These are phyloP conservation scores for Morpho helenor DNA, from an alignment of 2,888 invertebrate species.

Conservation along the genomic window DNA sequence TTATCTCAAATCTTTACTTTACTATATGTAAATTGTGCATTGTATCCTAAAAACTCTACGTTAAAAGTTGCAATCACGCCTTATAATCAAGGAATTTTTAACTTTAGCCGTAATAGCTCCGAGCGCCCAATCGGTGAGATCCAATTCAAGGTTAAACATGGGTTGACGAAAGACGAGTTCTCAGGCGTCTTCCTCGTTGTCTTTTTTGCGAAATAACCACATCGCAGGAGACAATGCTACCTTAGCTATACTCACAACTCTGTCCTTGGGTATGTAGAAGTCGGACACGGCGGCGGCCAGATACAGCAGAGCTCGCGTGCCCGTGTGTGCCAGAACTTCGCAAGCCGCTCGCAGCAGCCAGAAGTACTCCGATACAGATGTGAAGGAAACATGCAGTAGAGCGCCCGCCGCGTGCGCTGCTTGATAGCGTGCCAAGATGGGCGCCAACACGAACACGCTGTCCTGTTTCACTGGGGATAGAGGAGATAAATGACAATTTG, in stretches of 20 bases:
- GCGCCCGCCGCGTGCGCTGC: conserved; percentile 86
- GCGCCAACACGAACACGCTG: conserved; percentile 85
- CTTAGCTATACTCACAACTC: conserved; percentile 84
- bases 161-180: too few relatives aligned
- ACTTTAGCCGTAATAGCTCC: too few relatives aligned
- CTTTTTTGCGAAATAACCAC: background rate
- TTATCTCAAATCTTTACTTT: background rate
- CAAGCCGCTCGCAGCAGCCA: conserved; percentile 92
- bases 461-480: conserved; percentile 81
- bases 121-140: too few relatives aligned
- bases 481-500: too few relatives aligned
- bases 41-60: too few relatives aligned
- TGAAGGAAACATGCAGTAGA: conserved; percentile 88
- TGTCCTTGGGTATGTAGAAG: conserved; percentile 96
- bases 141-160: too few relatives aligned
- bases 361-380: conserved; percentile 94
- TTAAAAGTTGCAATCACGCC: too few relatives aligned
- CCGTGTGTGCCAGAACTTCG: conserved; percentile 84
- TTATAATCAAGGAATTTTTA: too few relatives aligned
- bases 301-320: conserved; percentile 88
- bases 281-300: conserved; percentile 99
- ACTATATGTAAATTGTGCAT: too few relatives aligned
- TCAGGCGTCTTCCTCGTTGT: too few relatives aligned
- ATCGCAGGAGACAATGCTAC: background rate
- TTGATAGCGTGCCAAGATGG: conserved; percentile 87